These are phyloP conservation scores for Tenebrio molitor DNA, from an alignment of 1,140 invertebrate genomes.

Conservation along the genomic window DNA sequence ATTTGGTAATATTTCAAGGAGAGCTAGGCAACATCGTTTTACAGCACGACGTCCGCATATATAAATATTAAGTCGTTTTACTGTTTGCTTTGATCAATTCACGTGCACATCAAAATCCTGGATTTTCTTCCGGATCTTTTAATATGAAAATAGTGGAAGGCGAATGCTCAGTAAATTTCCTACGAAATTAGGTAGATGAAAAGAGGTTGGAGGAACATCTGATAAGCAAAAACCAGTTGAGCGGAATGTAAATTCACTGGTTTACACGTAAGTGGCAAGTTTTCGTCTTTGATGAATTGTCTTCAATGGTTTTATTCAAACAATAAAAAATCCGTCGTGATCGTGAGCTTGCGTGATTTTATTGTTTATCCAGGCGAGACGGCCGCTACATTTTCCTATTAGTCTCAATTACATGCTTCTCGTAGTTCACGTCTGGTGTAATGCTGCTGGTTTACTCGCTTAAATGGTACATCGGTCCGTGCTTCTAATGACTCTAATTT, in stretches of 20 bases:
- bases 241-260: no score
- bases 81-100: no score
- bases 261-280: no score
- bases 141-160: no score
- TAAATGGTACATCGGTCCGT: not conserved
- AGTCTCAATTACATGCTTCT: slow-evolving; percentile 48
- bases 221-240: no score
- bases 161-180: no score
- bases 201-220: no score
- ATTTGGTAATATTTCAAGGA: slow-evolving; percentile 27
- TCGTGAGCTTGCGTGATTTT: slow-evolving; percentile 39
- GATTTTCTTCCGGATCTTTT: no score
- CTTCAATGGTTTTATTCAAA: no score
- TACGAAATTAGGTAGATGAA: no score
- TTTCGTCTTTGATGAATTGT: no score
- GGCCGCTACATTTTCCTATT: slow-evolving; percentile 49
- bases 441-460: slow-evolving; percentile 15
- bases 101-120: no score
- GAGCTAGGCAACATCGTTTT: slow-evolving; percentile 9
- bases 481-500: not conserved
- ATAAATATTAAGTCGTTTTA: slow-evolving; percentile 11
- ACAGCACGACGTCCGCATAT: not conserved
- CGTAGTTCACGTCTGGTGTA: slow-evolving; percentile 34
- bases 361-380: slow-evolving; percentile 44
- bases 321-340: slow-evolving; percentile 18